Evolutionary conservation across 1,140 invertebrate species (phyloP), one percentile per base, ranked within the genome.

Genomic region (Apis dorsata): DNA sequence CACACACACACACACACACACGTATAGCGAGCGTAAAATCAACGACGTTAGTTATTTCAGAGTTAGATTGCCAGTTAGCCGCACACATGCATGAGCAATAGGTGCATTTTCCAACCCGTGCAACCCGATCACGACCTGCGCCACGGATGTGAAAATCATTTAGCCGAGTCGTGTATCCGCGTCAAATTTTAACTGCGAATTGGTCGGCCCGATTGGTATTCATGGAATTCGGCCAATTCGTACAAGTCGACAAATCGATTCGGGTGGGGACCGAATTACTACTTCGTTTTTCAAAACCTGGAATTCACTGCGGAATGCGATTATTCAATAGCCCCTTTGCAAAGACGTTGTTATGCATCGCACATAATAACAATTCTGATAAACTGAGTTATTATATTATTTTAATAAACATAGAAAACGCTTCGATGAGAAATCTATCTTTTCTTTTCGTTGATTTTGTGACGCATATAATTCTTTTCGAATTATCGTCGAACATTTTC

Each of bases 151-250:
- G 70, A 75, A 69, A 81, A 86, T 86, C 63, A 86, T 86, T 86
- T 83, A 66, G 53, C n/a, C 49, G 59, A 44, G 13, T 65, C 65
- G 55, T 72, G 55, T 68, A 69, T 65, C 57, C 49, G 69, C 66
- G 66, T 86, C 69, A 71, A 86, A 85, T 86, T 86, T 86, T 75
- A 70, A 55, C 77, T 76, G 28, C 53, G 57, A 85, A 85, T 85
- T 62, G 73, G 65, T 2, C 28, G 57, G 51, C 1, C 34, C 72
- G 66, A 86, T 86, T 74, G 84, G 85, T 70, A 86, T 74, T 83
- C 85, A 63, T 86, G 79, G 85, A 86, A 86, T 79, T 79, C 79
- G 70, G 73, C 73, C 69, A 60, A 73, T 62, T 62, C 71, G 73
- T 15, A 44, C 24, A 74, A 74, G 65, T 62, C 70, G 71, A 81